These are phyloP conservation scores for Pemphredon lugubris DNA, from an alignment of 2,888 invertebrate species.

Conservation along the genomic window DNA sequence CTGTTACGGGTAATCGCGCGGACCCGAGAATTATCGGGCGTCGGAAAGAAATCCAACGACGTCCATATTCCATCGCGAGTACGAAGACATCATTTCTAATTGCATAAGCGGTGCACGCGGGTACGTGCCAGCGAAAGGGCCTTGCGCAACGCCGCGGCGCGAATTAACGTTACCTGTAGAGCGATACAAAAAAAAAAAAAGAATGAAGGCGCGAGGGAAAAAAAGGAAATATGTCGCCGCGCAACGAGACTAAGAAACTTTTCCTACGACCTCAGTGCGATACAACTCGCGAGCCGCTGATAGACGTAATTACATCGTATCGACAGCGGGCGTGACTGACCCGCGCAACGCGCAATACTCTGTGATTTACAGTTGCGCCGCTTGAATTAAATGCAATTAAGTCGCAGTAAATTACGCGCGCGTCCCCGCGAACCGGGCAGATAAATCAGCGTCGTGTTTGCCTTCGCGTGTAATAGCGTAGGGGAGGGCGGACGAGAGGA, in stretches of 20 bases:
- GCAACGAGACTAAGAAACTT: background rate
- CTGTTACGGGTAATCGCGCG: no score
- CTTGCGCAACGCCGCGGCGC: background rate
- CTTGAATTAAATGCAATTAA: slow-evolving; percentile 77
- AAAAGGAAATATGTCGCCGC: background rate
- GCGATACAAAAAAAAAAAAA: background rate
- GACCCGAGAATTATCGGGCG: no score
- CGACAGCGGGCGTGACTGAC: slow-evolving; percentile 75
- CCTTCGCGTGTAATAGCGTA: slow-evolving; percentile 68
- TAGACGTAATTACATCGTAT: slow-evolving; percentile 71
- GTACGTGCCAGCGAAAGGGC: background rate
- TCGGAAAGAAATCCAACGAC: slow-evolving; percentile 19
- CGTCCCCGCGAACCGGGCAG: slow-evolving; percentile 52
- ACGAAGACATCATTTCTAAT: slow-evolving; percentile 35
- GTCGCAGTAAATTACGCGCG: slow-evolving; percentile 73
- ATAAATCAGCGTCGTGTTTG: slow-evolving; percentile 72
- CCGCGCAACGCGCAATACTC: slow-evolving; percentile 70
- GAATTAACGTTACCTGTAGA: background rate
- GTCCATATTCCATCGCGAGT: slow-evolving; percentile 9
- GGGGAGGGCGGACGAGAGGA: background rate
- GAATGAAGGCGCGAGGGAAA: no score
- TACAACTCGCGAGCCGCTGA: slow-evolving; percentile 36
- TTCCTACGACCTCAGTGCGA: slow-evolving; percentile 2
- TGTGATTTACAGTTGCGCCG: slow-evolving; percentile 75
- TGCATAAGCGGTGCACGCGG: background rate